A percentile compares a stretch with the other conserved stretches of the same genome.
Evolutionary conservation across 1,140 invertebrate genomes (phyloP).

Genomic region (Manduca sexta): DNA sequence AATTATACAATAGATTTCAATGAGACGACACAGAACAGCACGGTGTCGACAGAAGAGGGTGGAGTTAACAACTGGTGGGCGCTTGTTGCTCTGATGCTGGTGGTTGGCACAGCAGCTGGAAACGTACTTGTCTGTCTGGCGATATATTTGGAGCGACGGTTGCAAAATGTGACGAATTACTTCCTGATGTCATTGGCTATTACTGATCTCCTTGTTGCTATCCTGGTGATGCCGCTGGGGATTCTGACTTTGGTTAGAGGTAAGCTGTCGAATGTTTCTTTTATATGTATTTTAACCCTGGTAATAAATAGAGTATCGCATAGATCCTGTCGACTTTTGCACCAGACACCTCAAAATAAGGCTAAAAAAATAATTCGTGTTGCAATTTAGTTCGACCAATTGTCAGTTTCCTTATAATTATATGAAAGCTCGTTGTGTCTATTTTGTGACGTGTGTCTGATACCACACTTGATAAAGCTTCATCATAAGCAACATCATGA

Average conservation of each 20-base stretch:
- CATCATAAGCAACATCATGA: too few relatives aligned
- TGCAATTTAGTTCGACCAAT: too few relatives aligned
- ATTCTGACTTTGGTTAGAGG: constrained; percentile 85
- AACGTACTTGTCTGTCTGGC: constrained; percentile 96
- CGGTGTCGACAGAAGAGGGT: constrained; percentile 16
- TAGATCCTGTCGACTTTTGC: too few relatives aligned
- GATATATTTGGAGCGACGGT: constrained; percentile 87
- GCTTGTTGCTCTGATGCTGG: constrained; percentile 83
- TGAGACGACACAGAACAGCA: constrained; percentile 16
- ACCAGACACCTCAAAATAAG: too few relatives aligned
- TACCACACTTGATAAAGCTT: too few relatives aligned
- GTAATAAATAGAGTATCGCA: too few relatives aligned
- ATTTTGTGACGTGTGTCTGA: too few relatives aligned
- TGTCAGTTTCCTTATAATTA: too few relatives aligned
- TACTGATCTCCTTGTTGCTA: constrained; percentile 94
- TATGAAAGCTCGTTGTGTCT: too few relatives aligned
- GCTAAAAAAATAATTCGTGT: too few relatives aligned
- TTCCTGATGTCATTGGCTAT: constrained; percentile 96
- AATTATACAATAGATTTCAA: constrained; percentile 25
- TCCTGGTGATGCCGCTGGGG: constrained; percentile 93
- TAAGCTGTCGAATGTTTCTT: too few relatives aligned
- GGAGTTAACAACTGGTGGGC: constrained; percentile 76
- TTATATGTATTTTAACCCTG: too few relatives aligned
- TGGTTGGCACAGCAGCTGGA: constrained; percentile 90
- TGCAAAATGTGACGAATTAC: constrained; percentile 97